Conservation (phyloP, 1,140 invertebrate genomes). For the Anastatus disparis region DNA sequence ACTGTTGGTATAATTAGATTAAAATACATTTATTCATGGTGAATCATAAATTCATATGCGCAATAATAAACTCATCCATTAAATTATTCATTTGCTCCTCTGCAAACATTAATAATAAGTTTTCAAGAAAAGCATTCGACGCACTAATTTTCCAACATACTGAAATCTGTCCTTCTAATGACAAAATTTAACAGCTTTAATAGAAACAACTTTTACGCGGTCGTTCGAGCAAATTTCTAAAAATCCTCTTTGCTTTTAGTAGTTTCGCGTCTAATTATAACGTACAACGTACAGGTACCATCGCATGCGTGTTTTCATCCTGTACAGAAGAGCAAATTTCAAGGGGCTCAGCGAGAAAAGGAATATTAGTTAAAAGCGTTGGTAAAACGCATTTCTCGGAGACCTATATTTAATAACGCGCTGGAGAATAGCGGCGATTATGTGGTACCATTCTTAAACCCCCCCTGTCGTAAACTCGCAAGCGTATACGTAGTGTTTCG, state of each 20-base stretch:
- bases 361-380: not conserved
- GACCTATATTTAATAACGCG: conserved; percentile 46
- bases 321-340: conserved; percentile 6
- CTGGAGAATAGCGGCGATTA: conserved; percentile 41
- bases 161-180: too few relatives aligned
- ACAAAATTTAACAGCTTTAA: too few relatives aligned
- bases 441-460: conserved; percentile 30
- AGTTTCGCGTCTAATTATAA: conserved; percentile 18
- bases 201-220: too few relatives aligned
- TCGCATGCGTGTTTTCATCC: too few relatives aligned
- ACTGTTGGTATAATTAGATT: too few relatives aligned
- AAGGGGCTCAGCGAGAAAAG: not conserved
- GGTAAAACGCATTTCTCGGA: not conserved
- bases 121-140: too few relatives aligned
- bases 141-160: too few relatives aligned
- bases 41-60: too few relatives aligned
- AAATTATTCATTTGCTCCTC: too few relatives aligned
- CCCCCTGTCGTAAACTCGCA: conserved; percentile 45
- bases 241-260: not conserved
- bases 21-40: too few relatives aligned
- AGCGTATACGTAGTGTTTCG: not conserved
- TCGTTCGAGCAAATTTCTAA: not conserved
- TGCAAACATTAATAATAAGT: too few relatives aligned
- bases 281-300: not conserved
- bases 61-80: too few relatives aligned